These are phyloP conservation scores for Ptilonorhynchus violaceus DNA, from an alignment of 2,113 vertebrate species.

Conservation along the genomic window DNA sequence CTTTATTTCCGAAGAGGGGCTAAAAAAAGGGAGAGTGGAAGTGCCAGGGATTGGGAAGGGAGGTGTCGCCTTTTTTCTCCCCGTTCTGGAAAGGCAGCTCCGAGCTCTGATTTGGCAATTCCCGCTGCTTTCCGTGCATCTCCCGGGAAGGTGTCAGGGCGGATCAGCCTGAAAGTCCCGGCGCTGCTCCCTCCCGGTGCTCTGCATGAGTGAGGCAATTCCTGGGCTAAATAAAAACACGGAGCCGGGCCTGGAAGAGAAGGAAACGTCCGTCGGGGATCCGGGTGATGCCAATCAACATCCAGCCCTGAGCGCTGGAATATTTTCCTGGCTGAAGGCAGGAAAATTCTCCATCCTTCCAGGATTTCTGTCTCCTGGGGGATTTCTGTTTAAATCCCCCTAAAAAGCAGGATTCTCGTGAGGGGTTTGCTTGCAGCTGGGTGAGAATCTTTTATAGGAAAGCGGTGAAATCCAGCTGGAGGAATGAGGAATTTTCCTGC, in stretches of 20 bases:
- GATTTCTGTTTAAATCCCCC: neutral
- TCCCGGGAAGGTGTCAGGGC: slow-evolving; percentile 8
- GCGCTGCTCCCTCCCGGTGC: neutral
- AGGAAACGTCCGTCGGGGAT: neutral
- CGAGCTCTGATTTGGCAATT: slow-evolving; percentile 27
- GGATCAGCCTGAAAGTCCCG: neutral
- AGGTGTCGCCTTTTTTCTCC: slow-evolving; percentile 24
- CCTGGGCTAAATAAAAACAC: neutral
- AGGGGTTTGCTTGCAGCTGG: neutral
- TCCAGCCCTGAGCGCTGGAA: neutral
- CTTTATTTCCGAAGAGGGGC: slow-evolving; percentile 31
- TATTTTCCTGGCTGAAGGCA: neutral
- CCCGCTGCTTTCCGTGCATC: neutral
- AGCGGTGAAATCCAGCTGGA: neutral
- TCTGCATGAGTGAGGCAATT: neutral
- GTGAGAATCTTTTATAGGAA: neutral
- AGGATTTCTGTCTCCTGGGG: neutral
- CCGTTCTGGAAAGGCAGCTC: slow-evolving; percentile 34
- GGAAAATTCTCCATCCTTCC: neutral
- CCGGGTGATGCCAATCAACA: neutral
- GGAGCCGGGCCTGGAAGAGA: neutral
- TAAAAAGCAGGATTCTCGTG: neutral
- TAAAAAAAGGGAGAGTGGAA: neutral
- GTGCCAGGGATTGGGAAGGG: slow-evolving; percentile 31
- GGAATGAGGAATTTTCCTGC: neutral